Conservation (phyloP, 2,888 invertebrate genomes). For the Athetis lepigone region DNA sequence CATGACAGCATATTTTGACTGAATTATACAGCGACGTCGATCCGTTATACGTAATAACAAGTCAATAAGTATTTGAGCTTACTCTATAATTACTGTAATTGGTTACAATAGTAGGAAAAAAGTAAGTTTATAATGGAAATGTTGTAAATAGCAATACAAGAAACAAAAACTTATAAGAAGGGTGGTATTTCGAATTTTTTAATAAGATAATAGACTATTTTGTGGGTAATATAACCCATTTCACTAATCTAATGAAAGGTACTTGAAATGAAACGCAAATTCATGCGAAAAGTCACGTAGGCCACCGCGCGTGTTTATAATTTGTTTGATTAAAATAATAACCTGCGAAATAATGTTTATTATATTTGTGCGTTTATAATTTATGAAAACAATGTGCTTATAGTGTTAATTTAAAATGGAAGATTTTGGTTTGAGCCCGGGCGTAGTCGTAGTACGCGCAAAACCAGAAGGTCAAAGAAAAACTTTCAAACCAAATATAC, state of each 20-base stretch:
- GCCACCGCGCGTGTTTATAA: constrained; percentile 84
- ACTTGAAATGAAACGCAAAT: constrained; percentile 67
- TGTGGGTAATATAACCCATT: background rate
- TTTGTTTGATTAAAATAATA: constrained; percentile 74
- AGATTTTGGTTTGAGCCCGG: constrained; percentile 77
- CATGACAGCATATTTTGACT: too few species aligned
- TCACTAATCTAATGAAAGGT: background rate
- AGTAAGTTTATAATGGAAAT: too few species aligned
- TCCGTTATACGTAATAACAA: constrained; percentile 20
- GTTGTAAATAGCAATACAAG: too few species aligned
- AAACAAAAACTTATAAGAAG: too few species aligned
- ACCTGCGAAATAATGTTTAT: constrained; percentile 61
- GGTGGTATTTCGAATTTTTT: too few species aligned
- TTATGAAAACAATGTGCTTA: constrained; percentile 33
- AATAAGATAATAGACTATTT: too few species aligned
- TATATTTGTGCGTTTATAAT: background rate
- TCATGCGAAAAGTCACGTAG: constrained; percentile 86
- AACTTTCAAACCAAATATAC: constrained; percentile 94
- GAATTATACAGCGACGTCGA: too few species aligned
- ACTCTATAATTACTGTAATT: too few species aligned
- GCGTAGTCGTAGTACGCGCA: constrained; percentile 93
- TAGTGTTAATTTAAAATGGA: constrained; percentile 72
- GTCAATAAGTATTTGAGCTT: too few species aligned
- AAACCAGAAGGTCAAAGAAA: constrained; percentile 93
- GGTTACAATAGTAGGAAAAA: too few species aligned